Base-by-base conservation (phyloP, 2,797 vertebrate species). In the Ctenopoma multispine region DNA sequence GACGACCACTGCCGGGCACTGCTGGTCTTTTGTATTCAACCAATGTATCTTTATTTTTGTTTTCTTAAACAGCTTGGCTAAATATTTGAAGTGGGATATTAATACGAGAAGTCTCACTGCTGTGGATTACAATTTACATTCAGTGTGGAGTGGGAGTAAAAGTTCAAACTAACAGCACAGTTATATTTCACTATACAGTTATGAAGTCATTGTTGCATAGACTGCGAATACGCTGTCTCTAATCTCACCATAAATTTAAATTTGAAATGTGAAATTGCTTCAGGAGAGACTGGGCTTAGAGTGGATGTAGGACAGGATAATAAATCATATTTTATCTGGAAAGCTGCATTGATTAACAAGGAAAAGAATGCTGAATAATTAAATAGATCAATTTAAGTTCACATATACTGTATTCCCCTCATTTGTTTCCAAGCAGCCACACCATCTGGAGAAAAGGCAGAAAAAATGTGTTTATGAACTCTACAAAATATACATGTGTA, bases 121-220 rank as follows among this genome's bases (percentile, higher is more conserved):
- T 15, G 50, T 18, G 44, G 54, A 36, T 51, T 75, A 17, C 40
- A 66, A 47, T 48, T 58, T 4, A 23, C 17, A 41, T 48, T 62
- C 2, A 3, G 72, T 24, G 51, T 24, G 20, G 59, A 66, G 64
- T 73, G 59, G 69, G 51, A 60, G 62, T 63, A 58, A 71, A 61
- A 65, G 66, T 59, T 79, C 71, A 78, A 79, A 50, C 57, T 7
- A 63, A n/a, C 50, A 40, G 29, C n/a, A 15, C 17, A 5, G 18
- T 61, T 43, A 53, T 76, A 73, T 61, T 72, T 81, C 59, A 64
- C 44, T 24, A 1, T n/a, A 9, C 49, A 23, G 34, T 55, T 59
- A 74, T 80, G 57, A 83, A 83, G 75, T 69, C 48, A 63, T 62
- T 68, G 61, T 66, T 69, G 54, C 12, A 36, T 1, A 62, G 55